These are phyloP conservation scores for Fulmarus glacialis DNA, from an alignment of 2,113 vertebrate genomes.

Conservation along the genomic window DNA sequence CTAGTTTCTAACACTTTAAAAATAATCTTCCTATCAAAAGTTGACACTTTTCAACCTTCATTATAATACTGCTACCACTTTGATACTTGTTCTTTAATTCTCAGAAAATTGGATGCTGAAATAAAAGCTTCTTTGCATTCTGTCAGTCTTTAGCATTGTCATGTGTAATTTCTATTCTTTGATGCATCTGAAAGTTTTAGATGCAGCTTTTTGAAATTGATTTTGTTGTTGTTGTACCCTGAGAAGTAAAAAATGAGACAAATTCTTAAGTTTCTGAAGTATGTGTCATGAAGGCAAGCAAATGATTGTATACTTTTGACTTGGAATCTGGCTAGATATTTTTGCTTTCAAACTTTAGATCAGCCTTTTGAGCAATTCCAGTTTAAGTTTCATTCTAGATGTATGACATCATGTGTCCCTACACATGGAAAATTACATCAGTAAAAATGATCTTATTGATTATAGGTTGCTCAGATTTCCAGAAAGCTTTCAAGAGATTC, in stretches of 20 bases:
- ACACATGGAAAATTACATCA: background rate
- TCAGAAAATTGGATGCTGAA: background rate
- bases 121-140: conserved; percentile 32
- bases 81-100: conserved; percentile 11
- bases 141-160: background rate
- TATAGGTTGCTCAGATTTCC: background rate
- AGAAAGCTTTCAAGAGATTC: background rate
- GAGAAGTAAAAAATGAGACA: background rate
- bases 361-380: background rate
- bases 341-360: background rate
- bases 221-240: background rate
- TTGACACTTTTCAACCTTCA: conserved; percentile 18
- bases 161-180: background rate
- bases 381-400: background rate
- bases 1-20: background rate
- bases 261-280: background rate
- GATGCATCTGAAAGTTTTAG: background rate
- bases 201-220: background rate
- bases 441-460: background rate
- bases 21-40: conserved; percentile 33
- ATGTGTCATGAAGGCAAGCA: background rate
- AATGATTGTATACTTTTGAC: background rate
- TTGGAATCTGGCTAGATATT: background rate
- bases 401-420: background rate
- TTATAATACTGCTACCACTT: background rate